Conservation (phyloP, 1,140 invertebrate genomes). For the Epicauta chinensis region DNA sequence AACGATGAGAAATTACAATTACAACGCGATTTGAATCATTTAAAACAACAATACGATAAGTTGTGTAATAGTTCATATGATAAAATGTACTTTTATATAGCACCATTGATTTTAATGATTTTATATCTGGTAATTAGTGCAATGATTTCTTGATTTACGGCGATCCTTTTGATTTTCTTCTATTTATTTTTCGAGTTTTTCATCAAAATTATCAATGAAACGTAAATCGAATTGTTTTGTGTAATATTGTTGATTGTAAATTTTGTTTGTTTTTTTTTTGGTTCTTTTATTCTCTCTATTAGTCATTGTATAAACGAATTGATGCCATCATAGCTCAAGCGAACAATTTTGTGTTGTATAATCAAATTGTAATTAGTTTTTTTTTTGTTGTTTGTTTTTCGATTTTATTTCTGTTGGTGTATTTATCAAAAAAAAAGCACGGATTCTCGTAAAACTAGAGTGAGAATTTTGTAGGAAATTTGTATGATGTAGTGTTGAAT, state of each 20-base stretch:
- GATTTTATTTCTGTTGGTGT: too few relatives aligned
- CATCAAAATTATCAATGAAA: constrained; percentile 37
- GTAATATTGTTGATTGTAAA: too few relatives aligned
- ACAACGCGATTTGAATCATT: constrained; percentile 37
- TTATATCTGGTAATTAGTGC: constrained; percentile 39
- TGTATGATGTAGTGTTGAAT: neutral
- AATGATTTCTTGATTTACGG: constrained; percentile 41
- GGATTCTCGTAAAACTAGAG: constrained; percentile 1
- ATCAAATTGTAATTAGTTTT: too few relatives aligned
- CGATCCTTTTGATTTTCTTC: constrained; percentile 38
- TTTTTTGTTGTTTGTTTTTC: too few relatives aligned
- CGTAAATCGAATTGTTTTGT: constrained; percentile 13
- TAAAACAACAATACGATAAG: constrained; percentile 34
- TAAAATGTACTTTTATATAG: constrained; percentile 39
- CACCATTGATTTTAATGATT: constrained; percentile 37
- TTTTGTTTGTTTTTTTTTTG: too few relatives aligned
- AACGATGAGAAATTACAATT: constrained; percentile 46
- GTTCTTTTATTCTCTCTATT: too few relatives aligned
- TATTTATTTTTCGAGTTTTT: constrained; percentile 39
- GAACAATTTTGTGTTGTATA: too few relatives aligned
- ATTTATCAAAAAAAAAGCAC: neutral
- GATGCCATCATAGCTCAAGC: too few relatives aligned
- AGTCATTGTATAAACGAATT: too few relatives aligned
- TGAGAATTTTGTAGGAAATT: neutral
- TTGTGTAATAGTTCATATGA: constrained; percentile 37